phyloP scores from a whole-genome alignment of 2,113 vertebrate species.

The Pluvialis apricaria region DNA sequence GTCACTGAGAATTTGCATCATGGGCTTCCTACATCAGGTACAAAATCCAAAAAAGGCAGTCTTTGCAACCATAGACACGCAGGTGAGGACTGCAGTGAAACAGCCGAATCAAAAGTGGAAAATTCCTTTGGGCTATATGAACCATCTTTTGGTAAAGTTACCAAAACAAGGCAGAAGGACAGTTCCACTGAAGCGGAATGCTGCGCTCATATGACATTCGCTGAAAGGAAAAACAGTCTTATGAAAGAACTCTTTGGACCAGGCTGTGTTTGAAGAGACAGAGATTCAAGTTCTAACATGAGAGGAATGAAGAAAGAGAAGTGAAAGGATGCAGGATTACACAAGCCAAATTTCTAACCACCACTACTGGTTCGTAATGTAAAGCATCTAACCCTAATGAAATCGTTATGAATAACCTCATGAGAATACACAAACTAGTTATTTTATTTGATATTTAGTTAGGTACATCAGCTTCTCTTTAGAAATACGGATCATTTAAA shows the following conservation, averaged over 20 bases:
- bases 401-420: neutral
- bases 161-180: neutral
- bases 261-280: neutral
- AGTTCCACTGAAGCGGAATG: neutral
- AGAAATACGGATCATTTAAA: neutral
- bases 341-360: neutral
- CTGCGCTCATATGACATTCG: neutral
- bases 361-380: neutral
- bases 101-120: neutral
- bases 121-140: neutral
- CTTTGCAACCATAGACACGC: neutral
- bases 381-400: neutral
- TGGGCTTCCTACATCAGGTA: constrained; percentile 11
- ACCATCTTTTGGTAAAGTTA: constrained; percentile 3
- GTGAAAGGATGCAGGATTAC: neutral
- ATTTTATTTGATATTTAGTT: neutral
- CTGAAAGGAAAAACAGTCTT: constrained; percentile 21
- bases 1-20: constrained; percentile 68
- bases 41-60: neutral
- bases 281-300: neutral
- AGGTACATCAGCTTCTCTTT: neutral
- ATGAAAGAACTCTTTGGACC: constrained; percentile 55
- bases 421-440: neutral
- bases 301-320: neutral
- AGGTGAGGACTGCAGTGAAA: neutral